A percentile compares a stretch with the other conserved stretches of the same genome.
Evolutionary conservation across 2,888 invertebrate species (phyloP).

Genomic region (Chrysina gloriosa): DNA sequence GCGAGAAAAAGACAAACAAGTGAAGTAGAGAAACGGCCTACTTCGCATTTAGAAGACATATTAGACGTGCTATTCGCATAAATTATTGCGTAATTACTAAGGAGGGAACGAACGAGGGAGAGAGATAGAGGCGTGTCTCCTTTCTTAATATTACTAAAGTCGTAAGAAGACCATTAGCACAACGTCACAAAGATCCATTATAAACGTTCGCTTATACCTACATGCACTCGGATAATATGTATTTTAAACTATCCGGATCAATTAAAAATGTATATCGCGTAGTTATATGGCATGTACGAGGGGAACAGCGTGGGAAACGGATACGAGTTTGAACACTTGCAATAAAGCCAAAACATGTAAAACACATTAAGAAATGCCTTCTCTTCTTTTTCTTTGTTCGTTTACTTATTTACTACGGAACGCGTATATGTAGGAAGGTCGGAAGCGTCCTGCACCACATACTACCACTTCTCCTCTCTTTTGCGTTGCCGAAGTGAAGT

Average conservation of each 20-base stretch:
- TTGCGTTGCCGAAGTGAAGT: neutral
- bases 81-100: slow-evolving; percentile 18
- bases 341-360: slow-evolving; percentile 41
- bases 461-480: slow-evolving; percentile 1
- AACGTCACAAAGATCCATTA: neutral
- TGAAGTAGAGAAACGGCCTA: slow-evolving; percentile 1
- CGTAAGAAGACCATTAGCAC: slow-evolving; percentile 5
- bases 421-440: neutral
- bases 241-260: slow-evolving; percentile 27
- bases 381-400: slow-evolving; percentile 18
- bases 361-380: slow-evolving; percentile 35
- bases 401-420: slow-evolving; percentile 6
- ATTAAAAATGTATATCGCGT: slow-evolving; percentile 30
- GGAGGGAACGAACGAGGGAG: neutral
- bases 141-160: neutral
- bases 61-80: slow-evolving; percentile 1
- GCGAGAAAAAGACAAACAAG: neutral
- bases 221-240: neutral
- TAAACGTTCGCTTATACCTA: neutral
- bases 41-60: neutral
- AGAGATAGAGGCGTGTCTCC: neutral
- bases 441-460: slow-evolving; percentile 1
- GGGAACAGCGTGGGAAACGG: slow-evolving; percentile 39
- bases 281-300: neutral
- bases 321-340: slow-evolving; percentile 33